Evolutionary conservation across 2,797 vertebrate species (phyloP).

Genomic region (Crotalus adamanteus): DNA sequence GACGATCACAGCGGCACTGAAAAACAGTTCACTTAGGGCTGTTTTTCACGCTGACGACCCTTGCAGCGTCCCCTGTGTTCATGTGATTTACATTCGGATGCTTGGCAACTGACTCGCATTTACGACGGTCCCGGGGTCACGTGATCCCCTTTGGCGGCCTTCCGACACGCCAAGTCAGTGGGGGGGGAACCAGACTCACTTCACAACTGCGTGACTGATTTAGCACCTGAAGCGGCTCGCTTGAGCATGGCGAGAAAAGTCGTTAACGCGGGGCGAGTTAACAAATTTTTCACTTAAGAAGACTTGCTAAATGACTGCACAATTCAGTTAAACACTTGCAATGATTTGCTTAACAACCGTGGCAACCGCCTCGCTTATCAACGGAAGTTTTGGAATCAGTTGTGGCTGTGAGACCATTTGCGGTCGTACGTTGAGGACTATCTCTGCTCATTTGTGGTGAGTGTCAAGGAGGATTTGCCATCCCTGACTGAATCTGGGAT

Average conservation of each 20-base stretch:
- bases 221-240: background rate
- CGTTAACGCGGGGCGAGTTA: rapidly evolving
- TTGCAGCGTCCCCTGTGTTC: too few relatives aligned
- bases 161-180: background rate
- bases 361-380: too few relatives aligned
- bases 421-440: background rate
- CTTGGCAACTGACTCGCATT: too few relatives aligned
- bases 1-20: background rate
- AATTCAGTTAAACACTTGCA: too few relatives aligned
- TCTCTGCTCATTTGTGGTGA: background rate
- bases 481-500: background rate
- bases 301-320: too few relatives aligned
- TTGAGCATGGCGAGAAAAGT: rapidly evolving
- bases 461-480: background rate
- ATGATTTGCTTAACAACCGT: too few relatives aligned
- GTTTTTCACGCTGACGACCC: background rate
- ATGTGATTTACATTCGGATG: too few relatives aligned
- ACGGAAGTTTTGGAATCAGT: too few relatives aligned
- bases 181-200: background rate
- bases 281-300: background rate
- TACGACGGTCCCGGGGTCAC: background rate
- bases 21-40: too few relatives aligned
- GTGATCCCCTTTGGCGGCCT: background rate
- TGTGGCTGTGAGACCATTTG: too few relatives aligned
- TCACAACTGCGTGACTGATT: background rate